A percentile compares a stretch with the other conserved stretches of the same genome.
Conservation (phyloP, 1,140 invertebrate species). For the Macrobrachium nipponense region DNA sequence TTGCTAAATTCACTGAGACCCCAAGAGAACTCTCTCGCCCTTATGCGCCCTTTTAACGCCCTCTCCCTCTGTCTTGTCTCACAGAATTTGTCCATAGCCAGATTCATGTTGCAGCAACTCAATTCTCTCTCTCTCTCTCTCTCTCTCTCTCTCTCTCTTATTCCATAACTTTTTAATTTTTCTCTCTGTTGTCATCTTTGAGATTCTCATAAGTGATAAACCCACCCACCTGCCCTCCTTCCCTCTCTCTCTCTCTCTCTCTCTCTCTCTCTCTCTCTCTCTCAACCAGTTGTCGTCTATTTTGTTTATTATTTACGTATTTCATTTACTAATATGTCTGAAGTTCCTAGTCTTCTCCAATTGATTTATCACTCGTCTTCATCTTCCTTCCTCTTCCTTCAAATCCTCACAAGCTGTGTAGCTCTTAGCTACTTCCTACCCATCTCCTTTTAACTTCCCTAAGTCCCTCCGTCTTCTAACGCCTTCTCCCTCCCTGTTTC, state of each 20-base stretch:
- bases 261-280: not conserved
- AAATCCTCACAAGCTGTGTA: not conserved
- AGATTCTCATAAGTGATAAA: too few relatives aligned
- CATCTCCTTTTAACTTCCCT: not conserved
- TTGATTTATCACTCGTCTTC: too few relatives aligned
- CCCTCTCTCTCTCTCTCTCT: not conserved
- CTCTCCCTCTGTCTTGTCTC: not conserved
- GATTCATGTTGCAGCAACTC: not conserved
- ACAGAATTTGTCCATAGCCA: not conserved
- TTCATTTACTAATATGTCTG: not conserved
- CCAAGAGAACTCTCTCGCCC: not conserved
- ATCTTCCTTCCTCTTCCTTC: not conserved
- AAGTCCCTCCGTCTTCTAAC: not conserved
- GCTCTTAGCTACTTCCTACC: not conserved
- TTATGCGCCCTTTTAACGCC: not conserved
- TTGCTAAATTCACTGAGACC: constrained; percentile 29
- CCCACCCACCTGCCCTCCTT: too few relatives aligned
- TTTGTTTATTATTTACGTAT: too few relatives aligned
- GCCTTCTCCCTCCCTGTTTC: not conserved
- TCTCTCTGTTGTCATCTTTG: not conserved
- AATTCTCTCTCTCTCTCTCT: not conserved
- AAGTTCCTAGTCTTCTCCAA: too few relatives aligned
- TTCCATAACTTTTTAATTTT: too few relatives aligned
- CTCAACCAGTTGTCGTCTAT: not conserved
- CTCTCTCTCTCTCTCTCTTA: not conserved